Conservation (phyloP, 2,888 invertebrate genomes). For the Agapostemon virescens region DNA sequence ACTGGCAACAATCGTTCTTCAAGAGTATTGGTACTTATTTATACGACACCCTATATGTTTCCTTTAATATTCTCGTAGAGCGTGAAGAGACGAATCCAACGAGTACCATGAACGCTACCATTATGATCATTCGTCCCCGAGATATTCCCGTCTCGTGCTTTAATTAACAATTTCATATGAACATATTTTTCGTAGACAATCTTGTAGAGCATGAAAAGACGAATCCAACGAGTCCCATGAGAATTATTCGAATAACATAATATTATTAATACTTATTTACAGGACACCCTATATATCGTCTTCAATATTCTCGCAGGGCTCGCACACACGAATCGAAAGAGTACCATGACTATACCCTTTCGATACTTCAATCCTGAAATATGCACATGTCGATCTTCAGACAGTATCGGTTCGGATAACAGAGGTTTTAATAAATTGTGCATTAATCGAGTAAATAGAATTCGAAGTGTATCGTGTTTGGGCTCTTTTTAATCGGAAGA, state of each 20-base stretch:
- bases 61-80: too few relatives aligned
- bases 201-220: too few relatives aligned
- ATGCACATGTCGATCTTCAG: background rate
- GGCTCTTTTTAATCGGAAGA: background rate
- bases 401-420: background rate
- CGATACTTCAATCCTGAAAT: background rate
- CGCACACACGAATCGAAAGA: background rate
- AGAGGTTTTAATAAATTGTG: background rate
- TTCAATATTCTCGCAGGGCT: background rate
- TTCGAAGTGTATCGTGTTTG: background rate
- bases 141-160: too few relatives aligned
- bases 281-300: background rate
- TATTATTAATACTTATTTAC: background rate
- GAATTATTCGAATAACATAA: too few relatives aligned
- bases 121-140: too few relatives aligned
- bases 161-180: too few relatives aligned
- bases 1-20: background rate
- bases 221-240: too few relatives aligned
- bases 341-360: background rate
- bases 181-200: too few relatives aligned
- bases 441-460: background rate
- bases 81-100: too few relatives aligned
- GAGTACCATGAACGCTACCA: background rate
- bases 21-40: background rate
- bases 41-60: too few relatives aligned